Evolutionary conservation across 1,140 invertebrate genomes (phyloP).

Genomic region (Caenorhabditis tropicalis): DNA sequence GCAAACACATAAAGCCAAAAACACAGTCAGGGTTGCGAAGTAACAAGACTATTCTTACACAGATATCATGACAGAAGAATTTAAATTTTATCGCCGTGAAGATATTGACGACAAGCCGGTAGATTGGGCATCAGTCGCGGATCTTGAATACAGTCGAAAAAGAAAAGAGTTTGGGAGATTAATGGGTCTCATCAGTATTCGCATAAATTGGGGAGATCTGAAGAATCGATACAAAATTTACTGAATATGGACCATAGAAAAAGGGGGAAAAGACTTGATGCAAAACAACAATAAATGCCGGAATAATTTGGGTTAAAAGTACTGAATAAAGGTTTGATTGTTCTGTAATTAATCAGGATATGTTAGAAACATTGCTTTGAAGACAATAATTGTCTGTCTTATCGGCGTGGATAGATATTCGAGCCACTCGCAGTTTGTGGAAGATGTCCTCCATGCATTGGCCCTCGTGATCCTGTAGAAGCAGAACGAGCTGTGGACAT

Average conservation of each 20-base stretch:
- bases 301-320: conserved; percentile 17
- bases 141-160: background rate
- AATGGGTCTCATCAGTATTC: conserved; percentile 31
- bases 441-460: background rate
- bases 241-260: background rate
- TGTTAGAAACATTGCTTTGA: background rate
- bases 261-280: background rate
- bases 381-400: background rate
- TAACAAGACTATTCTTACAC: background rate
- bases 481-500: background rate
- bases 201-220: background rate
- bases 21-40: background rate
- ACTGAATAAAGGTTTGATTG: too few relatives aligned
- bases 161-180: background rate
- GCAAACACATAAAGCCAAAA: background rate
- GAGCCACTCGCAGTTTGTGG: conserved; percentile 12
- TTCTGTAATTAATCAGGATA: background rate
- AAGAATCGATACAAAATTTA: background rate
- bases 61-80: background rate
- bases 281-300: background rate
- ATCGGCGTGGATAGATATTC: conserved; percentile 22
- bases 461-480: background rate
- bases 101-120: background rate
- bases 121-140: background rate
- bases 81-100: background rate